Evolutionary conservation across 1,140 invertebrate species (phyloP), one percentile per base, ranked within the genome.

Genomic region (Leptinotarsa defecta): DNA sequence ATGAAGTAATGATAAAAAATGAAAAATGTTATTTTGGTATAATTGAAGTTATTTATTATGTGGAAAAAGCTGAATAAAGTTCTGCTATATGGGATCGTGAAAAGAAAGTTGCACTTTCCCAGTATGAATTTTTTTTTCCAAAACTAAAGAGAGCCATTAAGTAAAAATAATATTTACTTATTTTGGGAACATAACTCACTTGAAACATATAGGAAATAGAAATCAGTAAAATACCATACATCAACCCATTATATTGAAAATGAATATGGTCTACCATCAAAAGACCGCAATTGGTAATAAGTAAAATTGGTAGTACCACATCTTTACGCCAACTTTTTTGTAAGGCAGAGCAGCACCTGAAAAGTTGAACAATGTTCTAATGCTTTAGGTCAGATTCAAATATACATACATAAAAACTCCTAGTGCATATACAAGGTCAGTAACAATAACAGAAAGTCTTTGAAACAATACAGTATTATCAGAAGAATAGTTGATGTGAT

Each of bases 221-320:
- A 22, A 98, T 83, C n/a, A 99, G 84, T 62, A 99, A 85, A 75
- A 99, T 88, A 24, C 97, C 98, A 89, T 95, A 95, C 27, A 99
- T 87, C 83, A 99, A 94, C 68, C 98, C 97, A 91, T 99, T 99
- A 83, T 99, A 99, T 85, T 99, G 98, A 86, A 99, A 99, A 88
- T 99, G 98, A 83, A 99, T 96, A 85, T 99, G 97, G 87, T 99
- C 98, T 4, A 99, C 92, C 83, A 99, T 90, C 1, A 99, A 84
- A 4, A 99, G 88, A 24, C 96, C 97, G 79, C 94, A 91, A 88
- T 99, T 99, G 49, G 91, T 89, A 4, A 98, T 85, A 13, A 91
- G 77, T 65, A 91, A 80, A 78, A 91, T 84, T 70, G 83, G 86
- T 65, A 90, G 80, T 19, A 88, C 83, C 68, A 84, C 80, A 74